Conservation (phyloP, 1,140 invertebrate genomes). For the Ceratosolen fusciceps region DNA sequence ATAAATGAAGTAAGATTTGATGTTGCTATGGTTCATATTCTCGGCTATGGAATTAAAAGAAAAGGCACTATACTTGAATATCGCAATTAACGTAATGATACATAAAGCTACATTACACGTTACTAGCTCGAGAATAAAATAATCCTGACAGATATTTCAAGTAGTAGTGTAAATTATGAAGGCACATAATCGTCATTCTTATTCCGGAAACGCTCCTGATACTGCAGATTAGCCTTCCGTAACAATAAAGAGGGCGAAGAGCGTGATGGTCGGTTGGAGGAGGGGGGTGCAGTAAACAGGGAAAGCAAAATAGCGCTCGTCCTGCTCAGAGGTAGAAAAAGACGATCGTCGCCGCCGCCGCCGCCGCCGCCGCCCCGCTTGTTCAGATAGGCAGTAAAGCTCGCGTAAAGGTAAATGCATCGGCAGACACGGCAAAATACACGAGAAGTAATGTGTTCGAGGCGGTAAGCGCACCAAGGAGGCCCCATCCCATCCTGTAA, state of each 20-base stretch:
- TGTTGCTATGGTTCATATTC: neutral
- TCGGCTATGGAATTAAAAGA: neutral
- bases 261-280: too few species aligned
- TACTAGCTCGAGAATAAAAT: neutral
- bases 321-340: neutral
- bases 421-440: neutral
- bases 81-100: neutral
- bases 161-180: neutral
- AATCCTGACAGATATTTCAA: neutral
- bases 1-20: neutral
- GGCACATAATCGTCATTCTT: neutral
- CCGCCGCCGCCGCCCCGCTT: neutral
- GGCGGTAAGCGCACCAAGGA: neutral
- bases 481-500: neutral
- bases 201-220: neutral
- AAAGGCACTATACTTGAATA: neutral
- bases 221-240: neutral
- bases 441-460: neutral
- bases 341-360: too few species aligned
- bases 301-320: neutral
- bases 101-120: neutral
- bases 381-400: neutral
- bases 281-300: neutral
- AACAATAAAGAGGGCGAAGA: conserved; percentile 9
- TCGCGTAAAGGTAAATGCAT: conserved; percentile 5